phyloP scores from a whole-genome alignment of 2,888 invertebrate species.

The Mantis religiosa region DNA sequence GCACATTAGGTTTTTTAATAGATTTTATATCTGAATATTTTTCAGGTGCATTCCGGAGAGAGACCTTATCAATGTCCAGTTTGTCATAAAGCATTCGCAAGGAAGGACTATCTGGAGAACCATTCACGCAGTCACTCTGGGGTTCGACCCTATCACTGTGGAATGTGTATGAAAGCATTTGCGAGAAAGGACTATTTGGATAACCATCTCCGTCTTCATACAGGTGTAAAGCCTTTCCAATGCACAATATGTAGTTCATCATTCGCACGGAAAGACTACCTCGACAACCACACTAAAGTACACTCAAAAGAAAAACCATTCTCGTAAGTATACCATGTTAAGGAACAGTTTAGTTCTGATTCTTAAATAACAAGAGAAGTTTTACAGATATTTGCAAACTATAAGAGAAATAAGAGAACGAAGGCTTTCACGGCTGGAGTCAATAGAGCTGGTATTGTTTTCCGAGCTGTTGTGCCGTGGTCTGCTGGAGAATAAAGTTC shows the following conservation, averaged over 20 bases:
- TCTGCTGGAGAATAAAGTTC: too few relatives aligned
- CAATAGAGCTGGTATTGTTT: too few relatives aligned
- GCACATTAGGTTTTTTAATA: too few relatives aligned
- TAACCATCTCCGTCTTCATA: background rate
- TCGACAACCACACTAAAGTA: slow-evolving; percentile 43
- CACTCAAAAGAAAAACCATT: slow-evolving; percentile 44
- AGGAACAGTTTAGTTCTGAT: slow-evolving; percentile 23
- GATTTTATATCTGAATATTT: background rate
- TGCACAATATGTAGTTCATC: slow-evolving; percentile 37
- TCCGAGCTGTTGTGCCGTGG: too few relatives aligned
- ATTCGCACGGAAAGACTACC: slow-evolving; percentile 39
- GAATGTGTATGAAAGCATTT: background rate
- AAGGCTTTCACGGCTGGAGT: too few relatives aligned
- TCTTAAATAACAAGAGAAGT: too few relatives aligned
- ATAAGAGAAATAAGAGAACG: too few relatives aligned
- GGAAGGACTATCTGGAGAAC: background rate
- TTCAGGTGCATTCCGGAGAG: background rate
- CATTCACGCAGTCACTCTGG: background rate
- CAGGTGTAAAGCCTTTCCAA: background rate
- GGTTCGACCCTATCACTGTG: background rate
- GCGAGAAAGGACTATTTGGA: background rate
- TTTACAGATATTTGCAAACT: too few relatives aligned
- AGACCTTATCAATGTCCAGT: background rate
- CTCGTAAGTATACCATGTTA: slow-evolving; percentile 43
- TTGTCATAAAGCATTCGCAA: background rate